Base-by-base conservation (phyloP, 2,113 vertebrate genomes). In the Lampris incognitus region DNA sequence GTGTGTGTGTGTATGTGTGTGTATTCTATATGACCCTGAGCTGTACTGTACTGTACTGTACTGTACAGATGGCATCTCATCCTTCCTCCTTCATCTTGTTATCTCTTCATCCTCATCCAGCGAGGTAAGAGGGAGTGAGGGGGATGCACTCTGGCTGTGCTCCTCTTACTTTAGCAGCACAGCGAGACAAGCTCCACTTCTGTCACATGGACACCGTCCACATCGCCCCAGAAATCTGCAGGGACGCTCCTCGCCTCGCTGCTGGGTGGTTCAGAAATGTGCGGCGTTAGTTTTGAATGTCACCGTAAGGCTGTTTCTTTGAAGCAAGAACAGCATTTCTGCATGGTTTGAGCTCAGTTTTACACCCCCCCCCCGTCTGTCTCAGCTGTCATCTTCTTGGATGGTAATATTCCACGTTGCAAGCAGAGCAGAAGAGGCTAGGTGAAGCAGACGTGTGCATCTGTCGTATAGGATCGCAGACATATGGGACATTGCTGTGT, bases 11-110 rank as follows among this genome's bases (percentile, higher is more conserved):
- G 60, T 44, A 41, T 62, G 60, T 62, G 39, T 13, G 11, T 62
- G 24, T 24, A 24, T 24, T 24, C 24, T 24, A 24, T 24, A 24
- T 24, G 24, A 24, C 24, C 24, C 24, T 6, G 6, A 7, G 8
- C 60, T 7, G 6, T 61, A 5, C 75, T 81, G 71, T 69, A 81
- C 86, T 63, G 81, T 44, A 76, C 81, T 72, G 73, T 60, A 50
- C 75, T 83, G 83, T 87, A 76, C 92, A 93, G 88, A 93, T 92
- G 92, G 89, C 79, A 75, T 78, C 66, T 90, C 86, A 87, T 91
- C 88, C 82, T 83, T 64, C 85, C 70, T 68, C 85, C 81, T 87
- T 89, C 86, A 89, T 91, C 87, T 85, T 88, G 77, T 87, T 77
- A 74, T 72, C 78, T 78, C 66, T 76, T 73, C 81, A 91, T 92